These are phyloP conservation scores for Xylophagus ater DNA, from an alignment of 2,888 invertebrate species.

Conservation along the genomic window DNA sequence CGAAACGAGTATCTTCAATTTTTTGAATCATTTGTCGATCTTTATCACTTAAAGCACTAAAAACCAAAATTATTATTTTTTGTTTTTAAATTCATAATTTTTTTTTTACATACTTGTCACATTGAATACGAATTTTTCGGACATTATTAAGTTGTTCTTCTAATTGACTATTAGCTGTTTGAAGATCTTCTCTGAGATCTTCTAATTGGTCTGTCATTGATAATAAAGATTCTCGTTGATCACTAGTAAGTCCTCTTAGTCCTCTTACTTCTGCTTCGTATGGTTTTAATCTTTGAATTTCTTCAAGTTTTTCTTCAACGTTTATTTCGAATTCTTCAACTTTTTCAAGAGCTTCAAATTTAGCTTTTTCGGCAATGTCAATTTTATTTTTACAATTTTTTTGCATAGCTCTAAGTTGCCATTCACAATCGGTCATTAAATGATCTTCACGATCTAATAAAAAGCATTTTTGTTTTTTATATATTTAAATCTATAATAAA, in stretches of 20 bases:
- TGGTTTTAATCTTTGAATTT: constrained; percentile 42
- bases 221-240: constrained; percentile 44
- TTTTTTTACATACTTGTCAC: constrained; percentile 31
- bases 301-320: constrained; percentile 28
- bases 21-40: constrained; percentile 39
- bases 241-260: constrained; percentile 44
- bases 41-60: constrained; percentile 38
- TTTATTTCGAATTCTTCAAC: constrained; percentile 27
- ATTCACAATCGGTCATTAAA: constrained; percentile 69
- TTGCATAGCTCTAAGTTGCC: constrained; percentile 70
- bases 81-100: not conserved
- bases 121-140: constrained; percentile 36
- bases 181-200: constrained; percentile 43
- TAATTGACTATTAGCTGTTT: constrained; percentile 42
- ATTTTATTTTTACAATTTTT: constrained; percentile 52
- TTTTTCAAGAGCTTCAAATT: constrained; percentile 43
- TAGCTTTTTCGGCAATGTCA: constrained; percentile 49
- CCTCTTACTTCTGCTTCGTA: constrained; percentile 47
- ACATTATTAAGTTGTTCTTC: constrained; percentile 42
- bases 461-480: not conserved
- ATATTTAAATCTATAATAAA: not conserved
- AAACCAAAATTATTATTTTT: constrained; percentile 7
- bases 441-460: constrained; percentile 52
- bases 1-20: constrained; percentile 44
- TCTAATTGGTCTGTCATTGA: constrained; percentile 45